Evolutionary conservation across 2,113 vertebrate species (phyloP), one percentile per base, ranked within the genome.

Genomic region (Siphamia tubifer): DNA sequence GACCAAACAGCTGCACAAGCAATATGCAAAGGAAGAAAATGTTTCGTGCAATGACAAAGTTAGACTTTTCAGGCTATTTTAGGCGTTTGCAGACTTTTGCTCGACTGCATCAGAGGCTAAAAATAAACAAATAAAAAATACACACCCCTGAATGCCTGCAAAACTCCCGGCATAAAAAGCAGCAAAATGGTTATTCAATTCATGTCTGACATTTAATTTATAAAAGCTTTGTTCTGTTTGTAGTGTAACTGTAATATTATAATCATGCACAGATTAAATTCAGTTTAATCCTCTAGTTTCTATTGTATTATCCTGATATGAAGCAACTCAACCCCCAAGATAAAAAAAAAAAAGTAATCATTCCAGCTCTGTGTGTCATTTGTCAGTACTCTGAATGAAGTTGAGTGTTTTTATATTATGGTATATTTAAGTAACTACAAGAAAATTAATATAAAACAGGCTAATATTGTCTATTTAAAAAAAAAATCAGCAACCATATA

Each of bases 1-100:
- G 53, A 82, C 71, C 68, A 49, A 73, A 85, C 80, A 74, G 68
- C 32, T 40, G 16, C 53, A 52, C 34, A 32, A 49, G 74, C 43
- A 65, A 79, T 77, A 74, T 35, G 11, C 20, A 40, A 15, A 51
- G 0, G 30, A 24, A 38, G 15, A 53, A 74, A 36, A 60, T 23
- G 20, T 48, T 43, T 40, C 27, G 13, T 9, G 9, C 5, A 1
- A 55, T 13, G n/a, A 30, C 27, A 53, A 39, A 58, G 39, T 38
- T 53, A 57, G 8, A 54, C 28, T 8, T 31, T 51, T 61, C 1
- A 43, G n/a, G 16, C 19, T 13, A 15, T 49, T 27, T 25, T 12
- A 43, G 53, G 10, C 40, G 16, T 40, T 1, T 16, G 8, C 6
- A n/a, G 2, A 21, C 7, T 1, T 16, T 19, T 5, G 13, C 43